These are phyloP conservation scores for Harpagifer antarcticus DNA, from an alignment of 2,797 vertebrate genomes.

Conservation along the genomic window DNA sequence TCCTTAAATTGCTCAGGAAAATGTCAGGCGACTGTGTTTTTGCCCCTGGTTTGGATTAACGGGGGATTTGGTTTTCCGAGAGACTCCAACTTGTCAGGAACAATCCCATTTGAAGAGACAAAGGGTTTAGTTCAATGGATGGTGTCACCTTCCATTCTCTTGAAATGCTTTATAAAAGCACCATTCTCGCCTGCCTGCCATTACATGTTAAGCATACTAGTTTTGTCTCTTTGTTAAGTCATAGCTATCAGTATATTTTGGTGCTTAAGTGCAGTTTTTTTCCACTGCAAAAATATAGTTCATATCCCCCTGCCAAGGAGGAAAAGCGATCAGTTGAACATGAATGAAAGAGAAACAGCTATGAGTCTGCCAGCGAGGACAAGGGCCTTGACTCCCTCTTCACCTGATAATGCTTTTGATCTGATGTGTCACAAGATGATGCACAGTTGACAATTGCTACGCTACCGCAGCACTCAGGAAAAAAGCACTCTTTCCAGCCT, in stretches of 20 bases:
- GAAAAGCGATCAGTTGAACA: background rate
- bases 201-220: background rate
- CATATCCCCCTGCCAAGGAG: constrained; percentile 2
- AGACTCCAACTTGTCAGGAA: constrained; percentile 26
- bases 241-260: background rate
- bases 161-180: constrained; percentile 7
- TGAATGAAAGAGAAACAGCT: constrained; percentile 38
- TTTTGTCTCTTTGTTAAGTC: background rate
- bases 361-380: constrained; percentile 43
- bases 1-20: constrained; percentile 10
- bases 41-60: constrained; percentile 48
- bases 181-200: background rate
- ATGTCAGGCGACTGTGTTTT: too few relatives aligned
- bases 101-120: constrained; percentile 30
- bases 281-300: background rate
- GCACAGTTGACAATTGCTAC: constrained; percentile 50
- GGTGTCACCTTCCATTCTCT: constrained; percentile 40
- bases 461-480: constrained; percentile 27
- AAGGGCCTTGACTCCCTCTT: constrained; percentile 42
- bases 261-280: background rate
- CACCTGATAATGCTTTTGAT: constrained; percentile 56
- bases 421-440: constrained; percentile 58
- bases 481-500: constrained; percentile 26
- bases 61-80: constrained; percentile 31
- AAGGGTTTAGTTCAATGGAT: constrained; percentile 36